Percentiles rank a stretch among this genome's conserved stretches.
Evolutionary conservation across 2,888 invertebrate species (phyloP).

Genomic region (Ashinkailepas kermadecensis): DNA sequence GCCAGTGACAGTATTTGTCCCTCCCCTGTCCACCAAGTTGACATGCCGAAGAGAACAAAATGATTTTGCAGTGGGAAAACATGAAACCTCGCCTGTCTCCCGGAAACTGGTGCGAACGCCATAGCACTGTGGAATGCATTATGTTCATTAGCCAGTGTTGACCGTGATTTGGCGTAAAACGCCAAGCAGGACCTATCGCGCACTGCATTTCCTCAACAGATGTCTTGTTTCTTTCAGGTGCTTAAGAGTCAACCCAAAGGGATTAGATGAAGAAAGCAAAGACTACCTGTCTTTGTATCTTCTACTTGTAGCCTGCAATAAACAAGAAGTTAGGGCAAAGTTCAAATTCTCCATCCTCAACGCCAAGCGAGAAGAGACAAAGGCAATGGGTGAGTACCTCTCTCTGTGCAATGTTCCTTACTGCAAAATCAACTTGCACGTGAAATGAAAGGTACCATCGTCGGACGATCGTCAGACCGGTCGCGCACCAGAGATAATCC

Average conservation of each 20-base stretch:
- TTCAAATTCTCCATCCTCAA: constrained; percentile 99
- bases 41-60: too few species aligned
- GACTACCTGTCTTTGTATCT: constrained; percentile 98
- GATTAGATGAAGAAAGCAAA: constrained; percentile 99
- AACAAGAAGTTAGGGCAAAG: constrained; percentile 99
- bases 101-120: too few species aligned
- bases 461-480: too few species aligned
- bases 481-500: too few species aligned
- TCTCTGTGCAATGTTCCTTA: background rate
- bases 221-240: constrained; percentile 55
- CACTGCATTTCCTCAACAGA: background rate
- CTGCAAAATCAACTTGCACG: background rate
- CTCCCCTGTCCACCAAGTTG: too few species aligned
- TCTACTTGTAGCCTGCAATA: constrained; percentile 98
- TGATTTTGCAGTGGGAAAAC: too few species aligned
- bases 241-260: constrained; percentile 98
- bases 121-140: too few species aligned
- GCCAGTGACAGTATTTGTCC: too few species aligned
- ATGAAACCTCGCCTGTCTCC: too few species aligned
- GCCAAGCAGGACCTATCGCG: too few species aligned
- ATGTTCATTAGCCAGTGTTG: too few species aligned
- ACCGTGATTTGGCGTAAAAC: too few species aligned
- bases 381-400: constrained; percentile 82
- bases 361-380: constrained; percentile 99
- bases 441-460: background rate